Conservation (phyloP, 2,888 invertebrate genomes). For the Andricus quercusramuli region DNA sequence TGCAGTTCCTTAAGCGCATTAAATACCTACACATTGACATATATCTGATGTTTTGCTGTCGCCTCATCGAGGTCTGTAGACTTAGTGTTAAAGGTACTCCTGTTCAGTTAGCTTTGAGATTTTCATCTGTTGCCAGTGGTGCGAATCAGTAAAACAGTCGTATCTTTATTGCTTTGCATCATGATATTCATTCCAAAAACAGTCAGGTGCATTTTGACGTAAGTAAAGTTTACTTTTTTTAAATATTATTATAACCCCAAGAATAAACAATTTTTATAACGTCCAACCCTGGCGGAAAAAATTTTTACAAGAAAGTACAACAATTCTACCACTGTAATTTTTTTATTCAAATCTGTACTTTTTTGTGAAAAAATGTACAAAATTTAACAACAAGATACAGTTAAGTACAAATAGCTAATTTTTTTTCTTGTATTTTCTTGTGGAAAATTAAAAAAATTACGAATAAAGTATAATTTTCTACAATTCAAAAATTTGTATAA, state of each 20-base stretch:
- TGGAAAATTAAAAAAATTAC: too few relatives aligned
- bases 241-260: not conserved
- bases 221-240: not conserved
- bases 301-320: too few relatives aligned
- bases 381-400: too few relatives aligned
- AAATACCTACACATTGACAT: not conserved
- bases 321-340: too few relatives aligned
- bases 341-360: too few relatives aligned
- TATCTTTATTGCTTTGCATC: not conserved
- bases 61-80: constrained; percentile 2
- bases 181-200: constrained; percentile 1
- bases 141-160: not conserved
- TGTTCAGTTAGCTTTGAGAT: constrained; percentile 28
- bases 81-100: not conserved
- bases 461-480: too few relatives aligned
- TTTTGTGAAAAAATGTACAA: too few relatives aligned
- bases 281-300: too few relatives aligned
- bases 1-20: not conserved
- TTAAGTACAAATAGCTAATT: too few relatives aligned
- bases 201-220: not conserved
- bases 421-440: too few relatives aligned
- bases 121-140: constrained; percentile 22
- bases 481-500: too few relatives aligned
- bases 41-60: constrained; percentile 6
- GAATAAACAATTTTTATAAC: not conserved